Conservation (phyloP, 1,140 invertebrate genomes). For the Hylyphantes graminicola region DNA sequence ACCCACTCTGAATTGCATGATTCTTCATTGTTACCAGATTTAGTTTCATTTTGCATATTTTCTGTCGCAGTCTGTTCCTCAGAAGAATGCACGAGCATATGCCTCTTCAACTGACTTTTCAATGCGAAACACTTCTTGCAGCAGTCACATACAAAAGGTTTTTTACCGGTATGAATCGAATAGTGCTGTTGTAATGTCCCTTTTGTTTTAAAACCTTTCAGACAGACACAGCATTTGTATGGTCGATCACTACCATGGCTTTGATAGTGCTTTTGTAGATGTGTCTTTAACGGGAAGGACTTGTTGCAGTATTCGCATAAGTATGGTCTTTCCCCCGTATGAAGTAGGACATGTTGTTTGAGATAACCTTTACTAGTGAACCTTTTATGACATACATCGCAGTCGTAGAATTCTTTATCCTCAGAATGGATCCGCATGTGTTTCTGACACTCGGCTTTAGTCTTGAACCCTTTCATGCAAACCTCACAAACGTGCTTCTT, state of each 20-base stretch:
- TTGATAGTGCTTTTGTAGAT: constrained; percentile 37
- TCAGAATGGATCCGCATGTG: constrained; percentile 43
- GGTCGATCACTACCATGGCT: constrained; percentile 14
- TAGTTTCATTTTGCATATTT: neutral
- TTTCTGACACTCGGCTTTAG: constrained; percentile 20
- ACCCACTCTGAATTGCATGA: constrained; percentile 33
- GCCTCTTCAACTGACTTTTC: constrained; percentile 34
- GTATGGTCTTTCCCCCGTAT: constrained; percentile 40
- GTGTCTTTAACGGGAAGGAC: constrained; percentile 29
- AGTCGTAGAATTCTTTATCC: constrained; percentile 25
- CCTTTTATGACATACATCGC: constrained; percentile 29
- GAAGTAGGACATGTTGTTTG: constrained; percentile 6
- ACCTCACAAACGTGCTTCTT: constrained; percentile 68
- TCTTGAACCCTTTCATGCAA: constrained; percentile 69
- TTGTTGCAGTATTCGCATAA: constrained; percentile 38
- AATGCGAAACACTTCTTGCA: constrained; percentile 27
- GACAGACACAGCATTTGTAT: constrained; percentile 27
- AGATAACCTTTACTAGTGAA: constrained; percentile 27
- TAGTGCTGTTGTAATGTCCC: constrained; percentile 43
- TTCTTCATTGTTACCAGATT: constrained; percentile 19
- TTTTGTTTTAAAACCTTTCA: constrained; percentile 43
- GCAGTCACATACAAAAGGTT: constrained; percentile 27
- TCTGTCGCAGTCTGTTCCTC: neutral
- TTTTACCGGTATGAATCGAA: constrained; percentile 2
- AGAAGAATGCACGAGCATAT: neutral